phyloP scores from a whole-genome alignment of 2,797 vertebrate species.

The Tangara arthus region DNA sequence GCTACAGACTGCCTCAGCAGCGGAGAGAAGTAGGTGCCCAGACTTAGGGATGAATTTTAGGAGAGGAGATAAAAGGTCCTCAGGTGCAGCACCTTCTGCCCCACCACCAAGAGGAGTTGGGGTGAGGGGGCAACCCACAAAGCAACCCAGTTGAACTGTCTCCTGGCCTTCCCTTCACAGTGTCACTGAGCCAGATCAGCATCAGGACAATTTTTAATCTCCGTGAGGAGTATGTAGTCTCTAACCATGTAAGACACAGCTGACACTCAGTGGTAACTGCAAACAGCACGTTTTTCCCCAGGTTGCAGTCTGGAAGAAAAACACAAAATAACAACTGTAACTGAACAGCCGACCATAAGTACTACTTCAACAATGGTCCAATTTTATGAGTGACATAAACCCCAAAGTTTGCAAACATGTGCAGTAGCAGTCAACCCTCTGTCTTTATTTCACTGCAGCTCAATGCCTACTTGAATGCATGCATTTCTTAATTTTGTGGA shows the following conservation, averaged over 20 bases:
- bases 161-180: background rate
- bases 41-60: background rate
- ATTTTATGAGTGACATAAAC: background rate
- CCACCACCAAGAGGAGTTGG: accelerated
- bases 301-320: background rate
- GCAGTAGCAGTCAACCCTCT: background rate
- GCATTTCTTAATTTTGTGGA: background rate
- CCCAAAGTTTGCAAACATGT: background rate
- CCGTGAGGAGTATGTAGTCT: background rate
- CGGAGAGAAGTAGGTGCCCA: accelerated
- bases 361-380: background rate
- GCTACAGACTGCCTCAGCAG: background rate
- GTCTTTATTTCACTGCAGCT: background rate
- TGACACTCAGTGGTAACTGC: background rate
- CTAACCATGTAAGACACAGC: background rate
- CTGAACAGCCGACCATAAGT: background rate
- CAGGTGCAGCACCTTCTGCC: background rate
- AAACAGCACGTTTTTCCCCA: background rate
- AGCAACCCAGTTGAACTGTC: background rate
- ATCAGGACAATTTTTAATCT: background rate
- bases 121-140: too few species aligned
- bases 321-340: background rate
- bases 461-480: background rate
- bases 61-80: background rate
- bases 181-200: background rate